These are phyloP conservation scores for Picathartes gymnocephalus DNA, from an alignment of 2,113 vertebrate species.

Conservation along the genomic window DNA sequence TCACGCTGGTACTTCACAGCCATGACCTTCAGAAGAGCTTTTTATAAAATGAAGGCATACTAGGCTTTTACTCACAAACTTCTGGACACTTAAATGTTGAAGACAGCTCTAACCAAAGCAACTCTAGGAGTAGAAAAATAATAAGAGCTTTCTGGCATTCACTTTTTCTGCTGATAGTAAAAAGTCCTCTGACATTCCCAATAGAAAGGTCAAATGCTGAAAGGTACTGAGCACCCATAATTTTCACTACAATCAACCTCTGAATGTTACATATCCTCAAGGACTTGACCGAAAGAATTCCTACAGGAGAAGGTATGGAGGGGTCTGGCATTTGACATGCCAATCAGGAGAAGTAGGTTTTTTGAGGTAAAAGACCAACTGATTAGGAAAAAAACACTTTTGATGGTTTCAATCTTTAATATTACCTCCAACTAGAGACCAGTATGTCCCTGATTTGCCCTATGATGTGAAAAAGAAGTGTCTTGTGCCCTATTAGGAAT, in stretches of 20 bases:
- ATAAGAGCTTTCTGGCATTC: not conserved
- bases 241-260: constrained; percentile 10
- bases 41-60: not conserved
- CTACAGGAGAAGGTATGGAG: not conserved
- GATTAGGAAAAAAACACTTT: not conserved
- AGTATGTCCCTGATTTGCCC: not conserved
- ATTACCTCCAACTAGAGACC: not conserved
- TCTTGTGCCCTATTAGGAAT: not conserved
- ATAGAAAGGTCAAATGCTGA: not conserved
- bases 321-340: not conserved
- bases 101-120: not conserved
- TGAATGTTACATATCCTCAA: not conserved
- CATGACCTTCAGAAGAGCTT: not conserved
- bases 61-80: not conserved
- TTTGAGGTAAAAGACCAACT: not conserved
- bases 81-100: not conserved
- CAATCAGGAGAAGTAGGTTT: not conserved
- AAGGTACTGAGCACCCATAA: not conserved
- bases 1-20: not conserved
- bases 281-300: not conserved
- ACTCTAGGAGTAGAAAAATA: not conserved
- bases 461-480: not conserved
- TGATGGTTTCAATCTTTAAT: not conserved
- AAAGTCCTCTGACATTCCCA: not conserved
- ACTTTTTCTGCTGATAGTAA: not conserved